A percentile compares a stretch with the other conserved stretches of the same genome.
Conservation (phyloP, 2,797 vertebrate species). For the Chelonia mydas region DNA sequence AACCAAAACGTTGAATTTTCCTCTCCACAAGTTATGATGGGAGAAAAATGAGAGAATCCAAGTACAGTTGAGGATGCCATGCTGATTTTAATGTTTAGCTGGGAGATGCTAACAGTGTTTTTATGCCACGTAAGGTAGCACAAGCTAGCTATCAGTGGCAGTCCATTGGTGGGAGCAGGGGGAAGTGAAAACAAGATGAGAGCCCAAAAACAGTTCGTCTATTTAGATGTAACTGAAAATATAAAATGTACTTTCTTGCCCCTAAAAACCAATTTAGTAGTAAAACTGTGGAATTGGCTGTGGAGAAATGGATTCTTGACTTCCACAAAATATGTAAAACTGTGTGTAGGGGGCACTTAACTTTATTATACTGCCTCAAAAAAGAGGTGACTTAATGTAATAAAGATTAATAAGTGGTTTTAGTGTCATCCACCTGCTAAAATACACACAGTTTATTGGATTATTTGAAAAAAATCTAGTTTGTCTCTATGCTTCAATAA, state of each 20-base stretch:
- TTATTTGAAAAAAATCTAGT: rapidly evolving
- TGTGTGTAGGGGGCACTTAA: not conserved
- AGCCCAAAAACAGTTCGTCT: not conserved
- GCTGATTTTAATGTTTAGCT: not conserved
- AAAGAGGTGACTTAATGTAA: not conserved
- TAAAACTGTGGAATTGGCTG: not conserved
- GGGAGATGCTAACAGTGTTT: not conserved
- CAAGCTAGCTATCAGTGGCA: not conserved
- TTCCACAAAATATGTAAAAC: not conserved
- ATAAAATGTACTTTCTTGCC: not conserved
- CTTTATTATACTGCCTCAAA: not conserved
- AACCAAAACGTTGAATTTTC: not conserved
- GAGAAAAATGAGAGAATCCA: not conserved
- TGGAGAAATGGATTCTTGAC: not conserved
- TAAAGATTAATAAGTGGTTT: not conserved
- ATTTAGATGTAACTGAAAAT: not conserved
- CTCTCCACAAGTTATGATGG: not conserved
- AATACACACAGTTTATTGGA: rapidly evolving
- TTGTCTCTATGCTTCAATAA: not conserved
- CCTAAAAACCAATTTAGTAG: not conserved
- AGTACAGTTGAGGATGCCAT: not conserved
- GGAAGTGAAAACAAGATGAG: not conserved
- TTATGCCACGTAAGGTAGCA: not conserved
- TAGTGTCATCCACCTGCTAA: not conserved
- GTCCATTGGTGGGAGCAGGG: not conserved